phyloP scores from a whole-genome alignment of 2,113 vertebrate species.

The Falco punctatus region DNA sequence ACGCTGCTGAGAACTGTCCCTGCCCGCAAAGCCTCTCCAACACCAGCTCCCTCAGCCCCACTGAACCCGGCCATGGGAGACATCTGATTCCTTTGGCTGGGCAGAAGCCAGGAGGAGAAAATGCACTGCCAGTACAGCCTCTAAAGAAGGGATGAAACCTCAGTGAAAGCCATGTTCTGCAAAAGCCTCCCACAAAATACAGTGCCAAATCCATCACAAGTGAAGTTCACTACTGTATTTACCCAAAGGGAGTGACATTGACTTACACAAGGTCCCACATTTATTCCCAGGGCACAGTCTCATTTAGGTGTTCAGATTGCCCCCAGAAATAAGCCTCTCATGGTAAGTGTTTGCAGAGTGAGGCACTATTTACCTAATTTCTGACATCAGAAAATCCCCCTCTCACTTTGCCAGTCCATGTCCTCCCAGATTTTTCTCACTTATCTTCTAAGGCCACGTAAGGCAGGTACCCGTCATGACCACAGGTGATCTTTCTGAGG shows the following conservation, averaged over 20 bases:
- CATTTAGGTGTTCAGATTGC: not conserved
- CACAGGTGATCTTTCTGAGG: not conserved
- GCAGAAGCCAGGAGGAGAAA: not conserved
- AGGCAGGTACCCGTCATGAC: not conserved
- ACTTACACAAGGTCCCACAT: not conserved
- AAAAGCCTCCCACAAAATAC: not conserved
- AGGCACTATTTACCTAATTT: not conserved
- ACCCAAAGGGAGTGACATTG: not conserved
- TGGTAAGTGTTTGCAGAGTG: not conserved
- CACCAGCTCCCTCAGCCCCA: not conserved
- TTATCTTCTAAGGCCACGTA: not conserved
- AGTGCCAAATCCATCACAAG: not conserved
- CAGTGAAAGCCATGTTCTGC: not conserved
- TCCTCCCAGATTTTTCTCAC: not conserved
- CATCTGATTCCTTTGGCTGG: not conserved
- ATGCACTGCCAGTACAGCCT: not conserved
- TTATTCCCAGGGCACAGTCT: not conserved
- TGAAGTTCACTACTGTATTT: not conserved
- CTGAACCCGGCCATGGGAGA: accelerated
- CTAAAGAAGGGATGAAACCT: not conserved
- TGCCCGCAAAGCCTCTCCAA: not conserved
- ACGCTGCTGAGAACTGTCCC: not conserved
- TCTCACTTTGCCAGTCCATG: not conserved
- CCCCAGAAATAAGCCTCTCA: not conserved
- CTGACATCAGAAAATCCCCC: not conserved